phyloP scores from a whole-genome alignment of 1,140 invertebrate genomes.

The Tetragonula clypearis region DNA sequence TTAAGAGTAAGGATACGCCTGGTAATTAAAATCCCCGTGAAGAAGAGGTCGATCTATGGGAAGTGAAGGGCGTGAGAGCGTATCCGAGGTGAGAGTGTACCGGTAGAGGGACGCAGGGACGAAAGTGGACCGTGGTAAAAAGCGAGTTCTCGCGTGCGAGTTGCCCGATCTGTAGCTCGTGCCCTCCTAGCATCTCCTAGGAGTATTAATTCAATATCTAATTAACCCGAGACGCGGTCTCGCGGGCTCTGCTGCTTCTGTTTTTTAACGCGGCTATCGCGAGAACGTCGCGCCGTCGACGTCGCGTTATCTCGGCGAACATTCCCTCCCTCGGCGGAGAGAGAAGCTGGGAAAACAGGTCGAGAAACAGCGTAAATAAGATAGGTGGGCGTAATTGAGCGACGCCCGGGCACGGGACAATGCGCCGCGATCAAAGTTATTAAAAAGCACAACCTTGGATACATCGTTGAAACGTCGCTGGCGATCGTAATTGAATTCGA shows the following conservation, averaged over 20 bases:
- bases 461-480: not conserved
- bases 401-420: conserved; percentile 1
- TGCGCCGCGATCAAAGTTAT: conserved; percentile 18
- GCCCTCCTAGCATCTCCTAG: conserved; percentile 52
- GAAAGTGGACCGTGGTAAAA: conserved; percentile 29
- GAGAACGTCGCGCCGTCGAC: conserved; percentile 38
- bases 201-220: conserved; percentile 71
- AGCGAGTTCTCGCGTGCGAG: conserved; percentile 59
- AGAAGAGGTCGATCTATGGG: conserved; percentile 62
- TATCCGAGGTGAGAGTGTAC: not conserved
- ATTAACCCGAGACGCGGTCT: conserved; percentile 59
- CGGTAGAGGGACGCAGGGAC: not conserved
- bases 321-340: not conserved
- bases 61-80: conserved; percentile 20
- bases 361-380: conserved; percentile 53
- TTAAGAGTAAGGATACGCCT: conserved; percentile 66
- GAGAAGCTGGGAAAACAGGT: conserved; percentile 21
- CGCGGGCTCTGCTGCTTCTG: conserved; percentile 57
- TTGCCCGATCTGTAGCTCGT: not conserved
- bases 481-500: conserved; percentile 31
- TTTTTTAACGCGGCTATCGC: conserved; percentile 66
- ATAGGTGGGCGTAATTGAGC: conserved; percentile 50
- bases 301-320: conserved; percentile 13
- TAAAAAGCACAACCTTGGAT: conserved; percentile 27
- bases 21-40: conserved; percentile 69